phyloP scores from a whole-genome alignment of 2,797 vertebrate species.

The Echeneis naucrates region DNA sequence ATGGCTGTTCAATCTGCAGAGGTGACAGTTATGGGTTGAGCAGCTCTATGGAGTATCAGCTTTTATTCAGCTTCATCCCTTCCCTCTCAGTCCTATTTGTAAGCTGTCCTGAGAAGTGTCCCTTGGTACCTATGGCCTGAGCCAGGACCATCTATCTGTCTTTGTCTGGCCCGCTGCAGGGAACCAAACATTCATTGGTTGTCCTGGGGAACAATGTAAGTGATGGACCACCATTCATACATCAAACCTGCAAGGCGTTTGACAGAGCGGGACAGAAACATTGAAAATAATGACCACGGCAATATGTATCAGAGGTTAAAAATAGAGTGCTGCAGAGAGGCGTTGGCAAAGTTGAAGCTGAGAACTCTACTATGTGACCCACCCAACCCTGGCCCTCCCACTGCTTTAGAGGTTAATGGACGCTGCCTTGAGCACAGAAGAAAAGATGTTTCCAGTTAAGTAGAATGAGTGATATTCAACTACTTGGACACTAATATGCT shows the following conservation, averaged over 20 bases:
- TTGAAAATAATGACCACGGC: conserved; percentile 85
- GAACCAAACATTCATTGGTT: conserved; percentile 80
- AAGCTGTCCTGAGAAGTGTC: conserved; percentile 85
- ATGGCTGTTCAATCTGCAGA: conserved; percentile 75
- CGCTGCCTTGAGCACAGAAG: conserved; percentile 69
- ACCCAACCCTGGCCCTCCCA: conserved; percentile 61
- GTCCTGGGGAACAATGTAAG: conserved; percentile 83
- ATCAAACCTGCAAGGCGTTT: conserved; percentile 83
- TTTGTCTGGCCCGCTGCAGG: conserved; percentile 82
- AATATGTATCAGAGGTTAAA: conserved; percentile 85
- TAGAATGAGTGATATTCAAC: conserved; percentile 81
- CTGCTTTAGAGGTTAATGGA: conserved; percentile 80
- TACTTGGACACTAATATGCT: conserved; percentile 79
- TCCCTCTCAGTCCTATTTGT: conserved; percentile 85
- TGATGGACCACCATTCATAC: conserved; percentile 86
- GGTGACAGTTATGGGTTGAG: conserved; percentile 83
- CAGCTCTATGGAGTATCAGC: conserved; percentile 82
- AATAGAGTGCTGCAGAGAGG: conserved; percentile 75
- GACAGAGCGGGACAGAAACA: conserved; percentile 82
- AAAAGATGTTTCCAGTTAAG: conserved; percentile 83
- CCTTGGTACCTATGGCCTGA: conserved; percentile 80
- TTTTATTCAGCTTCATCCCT: conserved; percentile 84
- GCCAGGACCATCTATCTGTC: conserved; percentile 81
- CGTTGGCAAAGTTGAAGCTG: conserved; percentile 70
- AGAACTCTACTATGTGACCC: conserved; percentile 64